phyloP scores from a whole-genome alignment of 2,797 vertebrate species.

The Lepus oiostolus region DNA sequence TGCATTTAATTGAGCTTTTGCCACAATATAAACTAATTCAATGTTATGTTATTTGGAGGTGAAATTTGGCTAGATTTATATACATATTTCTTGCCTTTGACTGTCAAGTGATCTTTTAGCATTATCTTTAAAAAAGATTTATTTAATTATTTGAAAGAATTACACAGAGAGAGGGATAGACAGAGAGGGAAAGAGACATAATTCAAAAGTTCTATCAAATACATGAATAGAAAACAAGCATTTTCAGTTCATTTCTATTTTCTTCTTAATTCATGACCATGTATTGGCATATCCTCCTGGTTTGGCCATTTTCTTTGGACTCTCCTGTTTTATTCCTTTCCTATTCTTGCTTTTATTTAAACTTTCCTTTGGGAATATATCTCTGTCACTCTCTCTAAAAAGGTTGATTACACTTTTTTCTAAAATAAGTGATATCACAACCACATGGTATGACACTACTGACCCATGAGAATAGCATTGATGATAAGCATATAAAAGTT shows the following conservation, averaged over 20 bases:
- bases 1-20: background rate
- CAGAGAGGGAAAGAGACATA: too few species aligned
- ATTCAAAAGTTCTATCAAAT: background rate
- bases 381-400: background rate
- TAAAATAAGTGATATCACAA: background rate
- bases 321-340: background rate
- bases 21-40: background rate
- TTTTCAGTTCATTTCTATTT: conserved; percentile 45
- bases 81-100: background rate
- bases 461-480: background rate
- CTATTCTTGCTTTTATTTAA: background rate
- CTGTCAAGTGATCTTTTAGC: background rate
- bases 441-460: background rate
- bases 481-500: background rate
- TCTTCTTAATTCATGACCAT: background rate
- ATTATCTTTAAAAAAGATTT: background rate
- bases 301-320: background rate
- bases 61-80: background rate
- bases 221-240: background rate
- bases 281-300: background rate
- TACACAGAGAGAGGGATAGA: too few species aligned
- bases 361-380: background rate
- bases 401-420: background rate
- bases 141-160: too few species aligned
- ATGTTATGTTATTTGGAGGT: background rate